Conservation (phyloP, 2,888 invertebrate genomes). For the Pachymerium ferrugineum region DNA sequence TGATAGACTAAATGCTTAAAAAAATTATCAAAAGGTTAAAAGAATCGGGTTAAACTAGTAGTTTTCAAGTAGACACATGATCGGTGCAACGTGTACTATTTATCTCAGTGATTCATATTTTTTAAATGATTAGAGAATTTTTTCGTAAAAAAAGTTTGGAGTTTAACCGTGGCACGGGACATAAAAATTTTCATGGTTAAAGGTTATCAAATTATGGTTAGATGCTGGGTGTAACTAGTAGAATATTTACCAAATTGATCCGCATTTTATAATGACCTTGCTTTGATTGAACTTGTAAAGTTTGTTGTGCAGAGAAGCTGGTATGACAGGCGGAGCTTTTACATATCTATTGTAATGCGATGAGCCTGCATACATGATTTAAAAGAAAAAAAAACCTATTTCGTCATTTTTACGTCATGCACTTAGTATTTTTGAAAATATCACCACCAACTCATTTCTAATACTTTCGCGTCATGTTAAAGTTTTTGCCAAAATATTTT, state of each 20-base stretch:
- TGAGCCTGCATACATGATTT: too few relatives aligned
- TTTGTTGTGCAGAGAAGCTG: background rate
- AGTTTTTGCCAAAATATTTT: background rate
- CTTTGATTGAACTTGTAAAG: too few relatives aligned
- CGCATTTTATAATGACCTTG: too few relatives aligned
- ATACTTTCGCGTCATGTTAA: background rate
- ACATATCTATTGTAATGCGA: background rate
- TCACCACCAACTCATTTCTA: background rate
- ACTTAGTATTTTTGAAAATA: background rate
- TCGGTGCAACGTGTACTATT: too few relatives aligned
- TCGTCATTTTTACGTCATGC: background rate
- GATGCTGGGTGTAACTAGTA: too few relatives aligned
- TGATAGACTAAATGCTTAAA: too few relatives aligned
- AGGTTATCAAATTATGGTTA: background rate
- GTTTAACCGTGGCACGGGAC: background rate
- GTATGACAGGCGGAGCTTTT: slow-evolving; percentile 3
- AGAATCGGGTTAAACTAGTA: too few relatives aligned
- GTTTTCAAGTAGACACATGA: too few relatives aligned
- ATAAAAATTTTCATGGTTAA: background rate
- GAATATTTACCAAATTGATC: too few relatives aligned
- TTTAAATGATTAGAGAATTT: too few relatives aligned
- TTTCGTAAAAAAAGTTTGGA: background rate
- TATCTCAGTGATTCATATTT: too few relatives aligned
- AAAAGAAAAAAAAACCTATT: background rate
- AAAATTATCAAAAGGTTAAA: too few relatives aligned